These are phyloP conservation scores for Penaeus vannamei DNA, from an alignment of 1,140 invertebrate genomes.

Conservation along the genomic window DNA sequence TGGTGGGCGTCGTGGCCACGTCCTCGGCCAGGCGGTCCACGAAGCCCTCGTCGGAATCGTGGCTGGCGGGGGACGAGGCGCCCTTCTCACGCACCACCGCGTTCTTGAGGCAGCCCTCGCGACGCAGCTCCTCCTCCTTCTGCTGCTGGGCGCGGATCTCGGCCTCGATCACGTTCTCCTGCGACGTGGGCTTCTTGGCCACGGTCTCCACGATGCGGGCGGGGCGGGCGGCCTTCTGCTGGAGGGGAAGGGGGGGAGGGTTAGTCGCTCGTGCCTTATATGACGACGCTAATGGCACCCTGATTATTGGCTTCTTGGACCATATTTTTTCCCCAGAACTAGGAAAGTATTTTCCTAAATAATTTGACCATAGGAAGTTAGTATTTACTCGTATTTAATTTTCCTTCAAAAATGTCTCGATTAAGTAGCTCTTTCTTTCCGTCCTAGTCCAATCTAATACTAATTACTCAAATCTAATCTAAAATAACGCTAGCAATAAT, in stretches of 20 bases:
- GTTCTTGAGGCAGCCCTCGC: constrained; percentile 67
- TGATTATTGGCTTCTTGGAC: no score
- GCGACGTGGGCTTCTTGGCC: constrained; percentile 51
- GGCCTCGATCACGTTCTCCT: constrained; percentile 73
- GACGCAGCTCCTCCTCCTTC: constrained; percentile 73
- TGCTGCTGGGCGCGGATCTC: constrained; percentile 73
- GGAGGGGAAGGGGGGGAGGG: background rate
- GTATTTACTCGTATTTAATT: no score
- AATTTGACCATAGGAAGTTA: no score
- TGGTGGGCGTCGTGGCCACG: constrained; percentile 10
- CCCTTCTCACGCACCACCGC: constrained; percentile 56
- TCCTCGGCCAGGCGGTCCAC: constrained; percentile 64
- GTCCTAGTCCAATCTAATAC: no score
- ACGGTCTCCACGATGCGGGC: constrained; percentile 55
- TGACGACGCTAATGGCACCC: no score
- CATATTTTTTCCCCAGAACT: no score
- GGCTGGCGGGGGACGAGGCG: constrained; percentile 61
- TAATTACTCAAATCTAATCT: no score
- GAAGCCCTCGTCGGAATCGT: constrained; percentile 67
- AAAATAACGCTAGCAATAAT: no score
- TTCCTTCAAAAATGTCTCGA: no score
- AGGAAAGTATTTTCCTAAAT: no score
- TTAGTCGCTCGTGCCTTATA: background rate
- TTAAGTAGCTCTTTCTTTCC: no score
- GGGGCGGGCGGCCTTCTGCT: constrained; percentile 3